Conservation (phyloP, 2,113 vertebrate species). For the Rhodinocichla rosea region DNA sequence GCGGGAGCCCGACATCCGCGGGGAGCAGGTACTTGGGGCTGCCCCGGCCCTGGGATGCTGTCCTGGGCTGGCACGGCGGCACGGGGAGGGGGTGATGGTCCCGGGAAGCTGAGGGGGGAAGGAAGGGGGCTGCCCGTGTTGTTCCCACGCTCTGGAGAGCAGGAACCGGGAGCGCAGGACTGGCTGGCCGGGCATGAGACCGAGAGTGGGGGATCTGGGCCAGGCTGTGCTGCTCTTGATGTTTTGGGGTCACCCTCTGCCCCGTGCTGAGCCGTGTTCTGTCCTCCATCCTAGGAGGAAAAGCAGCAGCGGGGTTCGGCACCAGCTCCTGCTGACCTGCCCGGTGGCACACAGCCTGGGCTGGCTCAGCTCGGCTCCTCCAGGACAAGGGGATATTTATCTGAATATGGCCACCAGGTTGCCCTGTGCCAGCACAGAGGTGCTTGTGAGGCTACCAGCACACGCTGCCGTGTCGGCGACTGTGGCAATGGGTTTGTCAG, state of each 20-base stretch:
- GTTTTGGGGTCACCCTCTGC: neutral
- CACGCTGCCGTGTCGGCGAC: rapidly evolving
- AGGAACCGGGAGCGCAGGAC: rapidly evolving
- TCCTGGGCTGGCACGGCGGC: neutral
- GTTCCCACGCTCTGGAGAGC: rapidly evolving
- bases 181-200: rapidly evolving
- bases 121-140: neutral
- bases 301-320: rapidly evolving
- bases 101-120: too few relatives aligned
- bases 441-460: neutral
- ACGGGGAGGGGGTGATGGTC: neutral
- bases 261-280: neutral
- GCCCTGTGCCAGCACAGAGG: neutral
- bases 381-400: neutral
- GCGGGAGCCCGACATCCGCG: neutral
- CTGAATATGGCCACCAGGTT: neutral
- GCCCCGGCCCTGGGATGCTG: neutral
- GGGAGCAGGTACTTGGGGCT: constrained; percentile 16
- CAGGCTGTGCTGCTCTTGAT: neutral
- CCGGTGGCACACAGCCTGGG: neutral
- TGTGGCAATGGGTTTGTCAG: neutral
- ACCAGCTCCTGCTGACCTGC: neutral
- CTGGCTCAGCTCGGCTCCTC: neutral
- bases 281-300: neutral
- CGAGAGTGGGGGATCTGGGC: neutral